These are phyloP conservation scores for Danio rerio DNA, from an alignment of 2,113 vertebrate species.

Conservation along the genomic window DNA sequence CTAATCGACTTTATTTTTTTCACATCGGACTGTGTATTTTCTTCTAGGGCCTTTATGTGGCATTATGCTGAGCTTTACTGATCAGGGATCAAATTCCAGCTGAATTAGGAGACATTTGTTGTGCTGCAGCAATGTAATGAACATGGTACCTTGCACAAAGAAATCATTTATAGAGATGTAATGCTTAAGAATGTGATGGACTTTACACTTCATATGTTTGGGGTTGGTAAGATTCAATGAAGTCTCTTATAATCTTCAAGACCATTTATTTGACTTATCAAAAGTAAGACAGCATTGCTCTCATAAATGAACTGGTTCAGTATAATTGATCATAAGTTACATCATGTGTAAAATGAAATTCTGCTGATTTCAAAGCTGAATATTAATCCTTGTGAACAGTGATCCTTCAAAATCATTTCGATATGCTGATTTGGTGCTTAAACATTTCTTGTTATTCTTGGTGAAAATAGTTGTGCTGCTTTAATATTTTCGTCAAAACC, in stretches of 20 bases:
- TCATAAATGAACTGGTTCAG: neutral
- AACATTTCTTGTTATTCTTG: neutral
- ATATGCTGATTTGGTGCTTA: neutral
- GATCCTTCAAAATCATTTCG: neutral
- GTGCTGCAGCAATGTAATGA: neutral
- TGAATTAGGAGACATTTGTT: slow-evolving; percentile 8
- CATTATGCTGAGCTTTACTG: slow-evolving; percentile 16
- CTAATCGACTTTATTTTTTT: neutral
- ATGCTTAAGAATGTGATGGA: neutral
- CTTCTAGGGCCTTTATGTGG: neutral
- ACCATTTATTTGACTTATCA: neutral
- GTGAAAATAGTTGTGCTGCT: neutral
- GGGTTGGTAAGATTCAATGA: neutral
- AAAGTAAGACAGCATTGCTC: neutral
- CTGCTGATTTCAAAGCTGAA: too few relatives aligned
- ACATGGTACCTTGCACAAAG: neutral
- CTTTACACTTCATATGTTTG: neutral
- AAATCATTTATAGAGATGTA: neutral
- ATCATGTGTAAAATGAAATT: too few relatives aligned
- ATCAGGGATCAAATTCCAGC: neutral
- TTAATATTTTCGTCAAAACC: neutral
- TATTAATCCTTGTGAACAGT: too few relatives aligned
- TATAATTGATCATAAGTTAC: neutral
- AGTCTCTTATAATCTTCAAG: neutral
- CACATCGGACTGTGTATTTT: neutral